phyloP scores from a whole-genome alignment of 1,140 invertebrate genomes.

The Drosophila guanche region DNA sequence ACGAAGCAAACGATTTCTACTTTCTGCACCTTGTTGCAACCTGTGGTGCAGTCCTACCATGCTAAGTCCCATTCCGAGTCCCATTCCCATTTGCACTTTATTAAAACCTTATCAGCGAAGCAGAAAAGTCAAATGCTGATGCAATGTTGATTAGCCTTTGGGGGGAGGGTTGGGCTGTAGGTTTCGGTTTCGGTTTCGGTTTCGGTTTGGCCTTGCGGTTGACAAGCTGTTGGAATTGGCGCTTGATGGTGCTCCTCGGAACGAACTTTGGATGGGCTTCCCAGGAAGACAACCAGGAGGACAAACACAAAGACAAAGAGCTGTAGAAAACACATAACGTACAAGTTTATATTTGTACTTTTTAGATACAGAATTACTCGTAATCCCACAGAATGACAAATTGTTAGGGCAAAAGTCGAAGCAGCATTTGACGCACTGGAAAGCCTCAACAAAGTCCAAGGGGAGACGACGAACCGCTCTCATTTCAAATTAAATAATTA shows the following conservation, averaged over 20 bases:
- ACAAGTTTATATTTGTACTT: too few species aligned
- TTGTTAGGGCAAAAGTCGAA: too few species aligned
- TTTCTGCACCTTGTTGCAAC: conserved; percentile 48
- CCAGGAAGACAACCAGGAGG: conserved; percentile 19
- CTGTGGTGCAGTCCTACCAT: too few species aligned
- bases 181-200: not conserved
- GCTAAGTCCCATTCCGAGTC: not conserved
- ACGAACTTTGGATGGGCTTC: conserved; percentile 19
- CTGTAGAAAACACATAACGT: conserved; percentile 5
- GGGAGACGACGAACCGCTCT: too few species aligned
- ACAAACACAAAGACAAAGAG: conserved; percentile 21
- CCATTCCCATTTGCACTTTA: conserved; percentile 64
- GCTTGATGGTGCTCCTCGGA: conserved; percentile 36
- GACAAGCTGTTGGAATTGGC: conserved; percentile 67
- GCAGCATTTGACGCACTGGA: too few species aligned
- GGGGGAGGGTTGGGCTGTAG: not conserved
- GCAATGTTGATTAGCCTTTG: conserved; percentile 64
- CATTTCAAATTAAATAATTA: too few species aligned
- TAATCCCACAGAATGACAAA: too few species aligned
- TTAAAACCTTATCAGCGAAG: conserved; percentile 77
- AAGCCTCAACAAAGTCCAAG: too few species aligned
- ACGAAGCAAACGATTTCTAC: conserved; percentile 73
- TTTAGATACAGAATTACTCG: too few species aligned
- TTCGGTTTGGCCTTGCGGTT: conserved; percentile 47
- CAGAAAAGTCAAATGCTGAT: conserved; percentile 70